Conservation (phyloP, 2,888 invertebrate genomes). For the Spisula solida region DNA sequence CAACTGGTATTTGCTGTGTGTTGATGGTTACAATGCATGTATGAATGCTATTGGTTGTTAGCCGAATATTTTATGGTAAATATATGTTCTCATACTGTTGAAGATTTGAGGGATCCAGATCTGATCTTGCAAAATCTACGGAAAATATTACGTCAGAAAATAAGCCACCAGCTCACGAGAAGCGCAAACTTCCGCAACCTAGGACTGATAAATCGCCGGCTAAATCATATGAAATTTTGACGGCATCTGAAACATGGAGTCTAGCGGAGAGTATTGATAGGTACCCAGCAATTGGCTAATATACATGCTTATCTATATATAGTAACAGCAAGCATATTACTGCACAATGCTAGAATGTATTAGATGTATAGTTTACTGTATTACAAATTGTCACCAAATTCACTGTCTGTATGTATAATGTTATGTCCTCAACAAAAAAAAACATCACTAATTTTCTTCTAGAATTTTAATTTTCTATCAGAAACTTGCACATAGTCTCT, state of each 20-base stretch:
- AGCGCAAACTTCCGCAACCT: slow-evolving; percentile 57
- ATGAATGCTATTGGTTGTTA: too few relatives aligned
- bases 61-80: too few relatives aligned
- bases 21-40: too few relatives aligned
- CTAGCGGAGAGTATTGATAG: slow-evolving; percentile 72
- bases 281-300: slow-evolving; percentile 47
- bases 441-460: too few relatives aligned
- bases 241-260: slow-evolving; percentile 70
- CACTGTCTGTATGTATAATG: background rate
- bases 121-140: slow-evolving; percentile 3
- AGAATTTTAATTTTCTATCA: too few relatives aligned
- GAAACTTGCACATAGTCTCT: too few relatives aligned
- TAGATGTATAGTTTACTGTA: background rate
- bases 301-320: background rate
- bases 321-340: background rate
- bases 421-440: too few relatives aligned
- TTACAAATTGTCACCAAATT: background rate
- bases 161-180: slow-evolving; percentile 46
- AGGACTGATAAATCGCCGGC: slow-evolving; percentile 56
- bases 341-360: slow-evolving; percentile 9
- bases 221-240: slow-evolving; percentile 67
- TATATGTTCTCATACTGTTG: background rate
- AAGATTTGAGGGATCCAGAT: slow-evolving; percentile 18
- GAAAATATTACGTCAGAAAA: slow-evolving; percentile 22
- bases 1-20: too few relatives aligned